Conservation (phyloP, 2,888 invertebrate species). For the Ashinkailepas kermadecensis region DNA sequence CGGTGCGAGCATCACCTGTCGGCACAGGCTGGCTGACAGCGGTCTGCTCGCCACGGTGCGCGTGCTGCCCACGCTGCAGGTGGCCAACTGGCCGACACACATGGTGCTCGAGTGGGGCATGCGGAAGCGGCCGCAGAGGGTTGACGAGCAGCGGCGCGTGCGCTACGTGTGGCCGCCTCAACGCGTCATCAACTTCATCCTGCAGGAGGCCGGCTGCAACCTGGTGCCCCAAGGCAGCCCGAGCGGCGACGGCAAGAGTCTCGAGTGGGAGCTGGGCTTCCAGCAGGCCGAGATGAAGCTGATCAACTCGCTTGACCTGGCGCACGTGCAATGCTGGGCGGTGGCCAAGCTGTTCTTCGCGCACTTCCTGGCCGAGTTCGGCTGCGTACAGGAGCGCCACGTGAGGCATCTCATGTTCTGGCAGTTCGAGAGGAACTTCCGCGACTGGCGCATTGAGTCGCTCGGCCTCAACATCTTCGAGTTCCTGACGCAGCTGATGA, state of each 20-base stretch:
- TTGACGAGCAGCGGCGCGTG: background rate
- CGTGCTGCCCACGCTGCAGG: background rate
- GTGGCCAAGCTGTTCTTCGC: constrained; percentile 60
- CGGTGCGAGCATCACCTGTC: background rate
- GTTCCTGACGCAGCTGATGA: constrained; percentile 56
- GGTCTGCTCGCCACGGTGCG: background rate
- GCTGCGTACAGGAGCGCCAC: constrained; percentile 60
- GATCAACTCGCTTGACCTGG: constrained; percentile 53
- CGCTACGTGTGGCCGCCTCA: constrained; percentile 8
- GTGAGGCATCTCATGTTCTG: constrained; percentile 65
- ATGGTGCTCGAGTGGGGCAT: background rate
- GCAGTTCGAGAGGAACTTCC: constrained; percentile 64
- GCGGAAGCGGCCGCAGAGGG: background rate
- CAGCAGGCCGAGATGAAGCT: background rate
- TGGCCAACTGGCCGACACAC: background rate
- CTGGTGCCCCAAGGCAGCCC: background rate
- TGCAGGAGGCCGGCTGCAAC: constrained; percentile 1
- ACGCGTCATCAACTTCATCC: background rate
- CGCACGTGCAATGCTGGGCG: constrained; percentile 63
- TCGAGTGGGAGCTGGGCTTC: constrained; percentile 10
- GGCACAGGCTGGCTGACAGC: background rate
- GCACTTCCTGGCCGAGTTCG: constrained; percentile 59
- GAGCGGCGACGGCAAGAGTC: background rate
- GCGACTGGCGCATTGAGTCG: constrained; percentile 64
- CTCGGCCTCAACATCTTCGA: constrained; percentile 58